Base-by-base conservation (phyloP, 1,140 invertebrate species). In the Caligus rogercresseyi region DNA sequence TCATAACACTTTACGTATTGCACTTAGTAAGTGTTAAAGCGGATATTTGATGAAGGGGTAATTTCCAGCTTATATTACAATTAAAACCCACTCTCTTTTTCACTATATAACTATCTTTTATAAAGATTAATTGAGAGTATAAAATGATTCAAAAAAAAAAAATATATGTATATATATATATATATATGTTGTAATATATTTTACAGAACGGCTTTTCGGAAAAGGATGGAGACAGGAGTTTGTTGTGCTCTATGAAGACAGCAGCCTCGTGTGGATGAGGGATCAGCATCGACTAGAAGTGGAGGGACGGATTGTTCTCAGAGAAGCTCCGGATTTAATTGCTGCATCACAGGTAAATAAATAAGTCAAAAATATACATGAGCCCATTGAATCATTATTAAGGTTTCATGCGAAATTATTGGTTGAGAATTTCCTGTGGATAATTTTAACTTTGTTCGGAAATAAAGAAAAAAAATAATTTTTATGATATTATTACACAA, bases 221-320 rank as follows among this genome's bases (percentile, higher is more conserved):
- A 83, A 80, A 70, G 78, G 80, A n/a, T 86, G 84, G 84, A 76
- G 81, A 4, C 82, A 86, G 70, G 83, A 85, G 71, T 86, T 83
- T 81, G 80, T 85, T 52, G 83, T 85, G 24, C 72, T 86, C 4
- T 85, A 85, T 71, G 84, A 85, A 66, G 84, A 86, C 72, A 84
- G 82, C 2, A 83, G 82, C 15, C 77, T 86, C 71, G 81, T 83
- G 4, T 86, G 83, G 83, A 85, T 82, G 69, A 83, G 83, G 68
- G 81, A 83, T 68, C 77, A 77, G 65, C 74, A 74, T n/a, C 68
- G 75, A 7, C 66, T 67, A 19, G 71, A 74, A 13, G 73, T 76
- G 2, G 71, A 74, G 25, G 78, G 79, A 3, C 73, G 71, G 21
- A 66, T 79, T 20, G 74, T 83, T 56, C 79, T 86, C 15, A 81